A percentile compares a stretch with the other conserved stretches of the same genome.
phyloP scores from a whole-genome alignment of 2,888 invertebrate genomes.

The Rhamphomyia laevipes region DNA sequence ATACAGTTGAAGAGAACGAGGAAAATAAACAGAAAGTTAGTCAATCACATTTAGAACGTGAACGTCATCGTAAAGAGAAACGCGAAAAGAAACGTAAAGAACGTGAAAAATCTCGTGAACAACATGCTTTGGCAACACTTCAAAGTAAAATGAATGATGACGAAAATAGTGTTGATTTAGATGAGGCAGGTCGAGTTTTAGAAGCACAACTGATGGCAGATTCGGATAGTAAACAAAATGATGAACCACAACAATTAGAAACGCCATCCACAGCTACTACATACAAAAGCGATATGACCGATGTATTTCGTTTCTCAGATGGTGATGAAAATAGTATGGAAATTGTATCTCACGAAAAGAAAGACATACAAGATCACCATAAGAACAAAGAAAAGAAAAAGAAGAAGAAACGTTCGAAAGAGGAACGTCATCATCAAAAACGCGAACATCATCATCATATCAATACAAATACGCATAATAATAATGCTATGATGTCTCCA shows the following conservation, averaged over 20 bases:
- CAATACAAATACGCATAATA: conserved; percentile 9
- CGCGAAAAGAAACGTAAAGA: conserved; percentile 53
- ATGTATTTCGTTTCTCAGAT: conserved; percentile 49
- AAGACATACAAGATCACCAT: conserved; percentile 40
- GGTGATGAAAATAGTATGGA: conserved; percentile 45
- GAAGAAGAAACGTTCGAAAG: conserved; percentile 72
- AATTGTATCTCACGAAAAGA: conserved; percentile 27
- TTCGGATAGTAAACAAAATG: conserved; percentile 40
- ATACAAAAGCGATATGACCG: conserved; percentile 38
- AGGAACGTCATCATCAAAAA: conserved; percentile 58
- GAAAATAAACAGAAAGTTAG: conserved; percentile 25
- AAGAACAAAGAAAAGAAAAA: conserved; percentile 69
- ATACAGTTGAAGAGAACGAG: conserved; percentile 26
- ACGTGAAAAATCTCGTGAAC: conserved; percentile 41
- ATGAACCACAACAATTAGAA: conserved; percentile 29
- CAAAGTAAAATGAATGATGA: conserved; percentile 37
- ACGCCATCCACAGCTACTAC: conserved; percentile 32
- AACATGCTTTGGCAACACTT: conserved; percentile 22
- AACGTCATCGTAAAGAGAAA: conserved; percentile 39
- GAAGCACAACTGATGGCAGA: conserved; percentile 70
- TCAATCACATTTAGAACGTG: conserved; percentile 26
- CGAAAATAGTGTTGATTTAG: conserved; percentile 69
- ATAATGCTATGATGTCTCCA: conserved; percentile 23
- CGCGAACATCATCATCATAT: conserved; percentile 50
- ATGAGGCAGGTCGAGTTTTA: conserved; percentile 68